Evolutionary conservation across 2,797 vertebrate genomes (phyloP).

Genomic region (Bradypodion pumilum): DNA sequence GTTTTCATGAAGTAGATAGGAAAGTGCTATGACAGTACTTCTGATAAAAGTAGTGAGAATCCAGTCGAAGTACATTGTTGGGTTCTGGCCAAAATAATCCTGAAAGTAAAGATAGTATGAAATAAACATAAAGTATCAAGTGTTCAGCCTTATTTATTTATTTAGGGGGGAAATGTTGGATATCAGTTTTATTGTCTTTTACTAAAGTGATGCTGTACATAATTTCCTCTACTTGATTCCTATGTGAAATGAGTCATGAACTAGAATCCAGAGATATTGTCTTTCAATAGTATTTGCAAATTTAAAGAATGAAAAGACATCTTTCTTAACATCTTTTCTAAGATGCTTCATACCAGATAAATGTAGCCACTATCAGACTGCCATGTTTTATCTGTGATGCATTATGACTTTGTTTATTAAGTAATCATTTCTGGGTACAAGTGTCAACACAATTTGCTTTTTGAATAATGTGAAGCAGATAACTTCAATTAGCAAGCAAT

Average conservation of each 20-base stretch:
- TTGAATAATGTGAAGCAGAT: slow-evolving; percentile 70
- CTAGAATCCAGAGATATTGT: background rate
- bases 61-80: too few species aligned
- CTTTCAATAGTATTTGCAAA: background rate
- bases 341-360: slow-evolving; percentile 32
- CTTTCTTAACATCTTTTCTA: slow-evolving; percentile 10
- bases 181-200: background rate
- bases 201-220: background rate
- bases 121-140: background rate
- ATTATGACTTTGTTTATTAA: slow-evolving; percentile 70
- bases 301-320: slow-evolving; percentile 25
- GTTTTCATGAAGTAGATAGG: too few species aligned
- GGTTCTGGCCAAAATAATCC: background rate
- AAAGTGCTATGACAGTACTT: too few species aligned
- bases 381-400: slow-evolving; percentile 38
- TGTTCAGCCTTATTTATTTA: background rate
- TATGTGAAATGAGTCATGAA: slow-evolving; percentile 9
- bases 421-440: slow-evolving; percentile 66
- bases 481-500: slow-evolving; percentile 73
- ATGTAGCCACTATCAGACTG: slow-evolving; percentile 33
- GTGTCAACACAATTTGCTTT: slow-evolving; percentile 69
- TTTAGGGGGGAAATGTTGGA: too few species aligned
- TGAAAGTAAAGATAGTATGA: background rate
- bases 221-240: background rate
- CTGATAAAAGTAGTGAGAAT: too few species aligned